A percentile compares a stretch with the other conserved stretches of the same genome.
Evolutionary conservation across 2,113 vertebrate genomes (phyloP).

Genomic region (Ammospiza caudacuta): DNA sequence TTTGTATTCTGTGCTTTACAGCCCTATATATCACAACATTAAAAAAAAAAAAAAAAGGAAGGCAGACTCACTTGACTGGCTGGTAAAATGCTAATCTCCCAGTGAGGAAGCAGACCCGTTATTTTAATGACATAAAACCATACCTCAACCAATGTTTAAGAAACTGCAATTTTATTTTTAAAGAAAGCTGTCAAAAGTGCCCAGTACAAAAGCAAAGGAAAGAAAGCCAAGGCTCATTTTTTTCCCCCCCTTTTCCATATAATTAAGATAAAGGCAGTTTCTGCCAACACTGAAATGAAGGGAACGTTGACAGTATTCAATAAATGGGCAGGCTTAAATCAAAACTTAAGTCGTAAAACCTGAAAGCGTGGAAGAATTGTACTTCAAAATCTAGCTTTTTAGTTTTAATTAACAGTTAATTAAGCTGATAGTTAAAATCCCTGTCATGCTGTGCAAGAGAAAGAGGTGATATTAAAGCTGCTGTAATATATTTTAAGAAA

Average conservation of each 20-base stretch:
- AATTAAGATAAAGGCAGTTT: background rate
- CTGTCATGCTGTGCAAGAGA: background rate
- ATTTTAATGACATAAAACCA: background rate
- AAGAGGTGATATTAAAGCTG: background rate
- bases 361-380: background rate
- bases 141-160: background rate
- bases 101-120: background rate
- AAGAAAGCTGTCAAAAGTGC: background rate
- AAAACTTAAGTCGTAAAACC: background rate
- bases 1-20: background rate
- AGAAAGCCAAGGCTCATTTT: background rate
- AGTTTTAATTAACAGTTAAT: background rate
- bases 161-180: background rate
- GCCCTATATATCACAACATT: background rate
- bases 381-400: background rate
- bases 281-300: background rate
- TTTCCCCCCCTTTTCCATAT: background rate
- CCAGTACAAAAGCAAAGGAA: background rate
- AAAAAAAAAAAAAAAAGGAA: background rate
- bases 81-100: background rate
- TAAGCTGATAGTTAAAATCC: background rate
- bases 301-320: background rate
- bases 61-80: background rate
- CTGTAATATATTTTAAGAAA: background rate
- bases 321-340: background rate